These are phyloP conservation scores for Drosophila neonasuta DNA, from an alignment of 2,888 invertebrate species.

Conservation along the genomic window DNA sequence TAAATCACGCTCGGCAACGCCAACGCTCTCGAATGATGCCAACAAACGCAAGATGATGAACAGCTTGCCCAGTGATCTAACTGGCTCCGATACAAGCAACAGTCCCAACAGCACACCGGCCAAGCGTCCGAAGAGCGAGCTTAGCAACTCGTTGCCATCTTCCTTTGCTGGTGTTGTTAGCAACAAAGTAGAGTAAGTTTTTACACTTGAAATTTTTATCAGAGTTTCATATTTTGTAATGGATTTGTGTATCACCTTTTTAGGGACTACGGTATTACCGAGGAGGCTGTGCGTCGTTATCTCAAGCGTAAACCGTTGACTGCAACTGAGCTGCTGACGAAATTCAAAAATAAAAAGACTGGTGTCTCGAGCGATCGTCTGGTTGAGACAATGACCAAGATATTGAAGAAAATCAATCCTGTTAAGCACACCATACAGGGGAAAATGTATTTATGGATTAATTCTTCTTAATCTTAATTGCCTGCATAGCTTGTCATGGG, in stretches of 20 bases:
- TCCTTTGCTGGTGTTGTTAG: constrained; percentile 81
- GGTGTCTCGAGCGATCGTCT: constrained; percentile 94
- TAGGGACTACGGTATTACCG: constrained; percentile 94
- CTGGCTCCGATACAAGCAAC: constrained; percentile 81
- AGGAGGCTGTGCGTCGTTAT: constrained; percentile 97
- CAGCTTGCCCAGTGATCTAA: constrained; percentile 81
- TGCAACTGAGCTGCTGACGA: constrained; percentile 95
- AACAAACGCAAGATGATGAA: constrained; percentile 80
- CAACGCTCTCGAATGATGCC: constrained; percentile 74
- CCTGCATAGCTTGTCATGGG: background rate
- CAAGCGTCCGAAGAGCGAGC: constrained; percentile 79
- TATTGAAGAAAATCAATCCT: constrained; percentile 96
- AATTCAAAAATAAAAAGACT: constrained; percentile 96
- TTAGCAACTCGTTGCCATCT: constrained; percentile 77
- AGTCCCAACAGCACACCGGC: constrained; percentile 81
- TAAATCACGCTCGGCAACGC: constrained; percentile 82
- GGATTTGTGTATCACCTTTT: background rate
- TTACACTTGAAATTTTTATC: background rate
- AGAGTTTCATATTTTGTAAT: background rate
- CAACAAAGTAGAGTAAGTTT: constrained; percentile 80
- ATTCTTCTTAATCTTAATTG: constrained; percentile 9
- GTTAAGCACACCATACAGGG: constrained; percentile 95
- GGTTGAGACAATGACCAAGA: constrained; percentile 96
- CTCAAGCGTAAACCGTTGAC: constrained; percentile 98
- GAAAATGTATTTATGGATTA: constrained; percentile 96